Evolutionary conservation across 2,888 invertebrate species (phyloP), one percentile per base, ranked within the genome.

Genomic region (Trissolcus japonicus): DNA sequence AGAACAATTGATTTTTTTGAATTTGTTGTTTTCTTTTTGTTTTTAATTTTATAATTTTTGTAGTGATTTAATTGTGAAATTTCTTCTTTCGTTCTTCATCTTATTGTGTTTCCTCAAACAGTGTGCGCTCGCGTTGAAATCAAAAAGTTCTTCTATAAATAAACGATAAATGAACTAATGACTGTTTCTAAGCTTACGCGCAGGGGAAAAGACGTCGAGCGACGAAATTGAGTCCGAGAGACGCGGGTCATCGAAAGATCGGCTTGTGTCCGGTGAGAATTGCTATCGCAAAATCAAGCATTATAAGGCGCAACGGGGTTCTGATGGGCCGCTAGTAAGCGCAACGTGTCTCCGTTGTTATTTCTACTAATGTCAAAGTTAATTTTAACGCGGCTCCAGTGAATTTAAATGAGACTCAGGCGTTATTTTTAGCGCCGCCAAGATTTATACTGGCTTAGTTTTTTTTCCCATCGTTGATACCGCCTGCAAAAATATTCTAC

Each of bases 161-260:
- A 83, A 81, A 82, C 80, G 80, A 35, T 77, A 69, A 69, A 77
- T 76, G 79, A 71, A 69, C 84, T 86, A 86, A 86, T 84, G 85
- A 85, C 82, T 80, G 83, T 13, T 84, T 84, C 84, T 83, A 83
- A 84, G 83, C 83, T 83, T 83, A 82, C 78, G 76, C 76, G 80
- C 82, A 80, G 82, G 79, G 78, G 81, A 80, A 76, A 79, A 25
- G 4, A 21, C n/a, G 25, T 25, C 25, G 82, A 81, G 81, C 81
- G 81, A 83, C 81, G 83, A 84, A 85, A 53, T 60, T 54, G 48
- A 43, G 17, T 19, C 35, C 17, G 55, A 59, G 46, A 51, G 16
- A 11, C 19, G 51, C 11, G 25, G 29, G 6, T 40, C 40, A 40
- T 11, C n/a, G 29, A 46, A 43, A 21, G 43, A 56, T 56, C 17